phyloP scores from a whole-genome alignment of 2,113 vertebrate genomes.

The Strix aluco region DNA sequence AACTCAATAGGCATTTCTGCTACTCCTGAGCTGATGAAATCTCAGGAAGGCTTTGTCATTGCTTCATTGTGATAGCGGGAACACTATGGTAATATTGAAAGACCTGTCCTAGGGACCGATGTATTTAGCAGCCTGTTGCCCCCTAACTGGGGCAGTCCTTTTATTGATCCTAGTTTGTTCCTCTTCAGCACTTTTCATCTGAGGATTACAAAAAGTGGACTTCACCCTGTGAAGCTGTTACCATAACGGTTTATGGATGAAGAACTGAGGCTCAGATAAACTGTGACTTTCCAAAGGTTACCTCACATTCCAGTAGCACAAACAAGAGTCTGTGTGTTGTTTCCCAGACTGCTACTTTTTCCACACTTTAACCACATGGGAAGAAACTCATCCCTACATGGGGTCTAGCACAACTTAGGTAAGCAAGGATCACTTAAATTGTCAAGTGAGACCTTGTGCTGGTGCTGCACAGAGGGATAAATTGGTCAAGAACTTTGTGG shows the following conservation, averaged over 20 bases:
- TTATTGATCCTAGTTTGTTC: slow-evolving; percentile 22
- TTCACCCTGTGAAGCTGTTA: slow-evolving; percentile 12
- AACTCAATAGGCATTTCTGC: background rate
- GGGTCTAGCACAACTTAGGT: background rate
- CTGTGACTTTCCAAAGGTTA: slow-evolving; percentile 5
- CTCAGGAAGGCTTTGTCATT: background rate
- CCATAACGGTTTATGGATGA: background rate
- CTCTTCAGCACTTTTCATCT: background rate
- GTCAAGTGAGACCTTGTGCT: background rate
- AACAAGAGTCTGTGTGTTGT: background rate
- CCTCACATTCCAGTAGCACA: background rate
- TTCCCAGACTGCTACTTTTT: background rate
- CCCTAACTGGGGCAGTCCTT: background rate
- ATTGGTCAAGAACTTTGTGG: background rate
- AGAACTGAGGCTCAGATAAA: background rate
- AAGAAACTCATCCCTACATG: background rate
- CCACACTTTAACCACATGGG: background rate
- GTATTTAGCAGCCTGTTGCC: background rate
- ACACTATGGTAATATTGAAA: background rate
- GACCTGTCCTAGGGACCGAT: background rate
- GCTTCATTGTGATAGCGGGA: background rate
- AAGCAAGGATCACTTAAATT: background rate
- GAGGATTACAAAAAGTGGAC: slow-evolving; percentile 18
- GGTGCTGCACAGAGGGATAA: background rate
- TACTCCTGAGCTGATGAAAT: background rate